These are phyloP conservation scores for Kryptopterus vitreolus DNA, from an alignment of 2,797 vertebrate genomes.

Conservation along the genomic window DNA sequence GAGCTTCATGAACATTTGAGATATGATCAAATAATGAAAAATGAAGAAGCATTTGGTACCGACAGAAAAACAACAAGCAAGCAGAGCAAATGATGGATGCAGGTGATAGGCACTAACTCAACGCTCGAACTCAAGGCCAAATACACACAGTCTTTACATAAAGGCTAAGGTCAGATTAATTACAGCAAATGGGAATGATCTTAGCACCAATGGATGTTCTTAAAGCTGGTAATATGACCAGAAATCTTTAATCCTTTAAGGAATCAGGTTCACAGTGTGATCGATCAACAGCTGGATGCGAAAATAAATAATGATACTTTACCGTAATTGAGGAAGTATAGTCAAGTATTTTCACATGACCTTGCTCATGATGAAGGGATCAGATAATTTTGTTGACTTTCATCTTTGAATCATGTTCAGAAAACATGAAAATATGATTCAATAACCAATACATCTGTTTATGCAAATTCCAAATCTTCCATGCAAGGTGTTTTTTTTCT, in stretches of 20 bases:
- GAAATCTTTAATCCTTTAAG: not conserved
- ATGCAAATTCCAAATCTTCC: too few relatives aligned
- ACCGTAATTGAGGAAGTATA: not conserved
- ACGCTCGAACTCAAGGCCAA: not conserved
- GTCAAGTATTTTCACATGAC: not conserved
- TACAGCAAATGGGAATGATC: not conserved
- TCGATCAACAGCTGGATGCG: not conserved
- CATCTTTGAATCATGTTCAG: too few relatives aligned
- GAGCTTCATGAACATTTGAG: not conserved
- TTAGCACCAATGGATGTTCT: not conserved
- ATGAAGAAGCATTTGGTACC: slow-evolving; percentile 20
- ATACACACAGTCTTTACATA: not conserved
- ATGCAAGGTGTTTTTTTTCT: too few relatives aligned
- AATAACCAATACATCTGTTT: too few relatives aligned
- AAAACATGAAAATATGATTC: too few relatives aligned
- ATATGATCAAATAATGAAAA: not conserved
- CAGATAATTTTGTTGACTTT: too few relatives aligned
- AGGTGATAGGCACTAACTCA: not conserved
- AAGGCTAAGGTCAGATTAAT: not conserved
- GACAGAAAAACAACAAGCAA: not conserved
- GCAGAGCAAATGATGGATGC: slow-evolving; percentile 29
- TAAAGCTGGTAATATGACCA: not conserved
- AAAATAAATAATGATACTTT: not conserved
- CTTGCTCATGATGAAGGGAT: not conserved
- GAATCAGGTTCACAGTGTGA: not conserved